These are phyloP conservation scores for Urocynchramus pylzowi DNA, from an alignment of 2,113 vertebrate species.

Conservation along the genomic window DNA sequence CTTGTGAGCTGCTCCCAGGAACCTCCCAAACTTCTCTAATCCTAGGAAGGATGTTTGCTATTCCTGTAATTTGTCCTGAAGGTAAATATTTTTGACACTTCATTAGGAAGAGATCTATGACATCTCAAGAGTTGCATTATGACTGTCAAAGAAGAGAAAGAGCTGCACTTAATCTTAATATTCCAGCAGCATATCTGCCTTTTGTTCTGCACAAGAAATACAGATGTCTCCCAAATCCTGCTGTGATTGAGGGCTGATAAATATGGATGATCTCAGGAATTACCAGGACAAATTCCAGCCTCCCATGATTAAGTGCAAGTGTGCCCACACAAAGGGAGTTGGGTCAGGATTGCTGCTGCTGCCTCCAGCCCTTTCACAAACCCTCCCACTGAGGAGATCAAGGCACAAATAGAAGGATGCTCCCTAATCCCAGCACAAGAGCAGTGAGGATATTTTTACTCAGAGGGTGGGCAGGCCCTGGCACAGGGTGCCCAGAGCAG, in stretches of 20 bases:
- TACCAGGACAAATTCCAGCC: not conserved
- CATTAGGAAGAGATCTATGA: constrained; percentile 38
- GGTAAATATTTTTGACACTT: constrained; percentile 59
- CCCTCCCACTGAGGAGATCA: rapidly evolving
- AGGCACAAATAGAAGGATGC: not conserved
- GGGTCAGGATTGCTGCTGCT: rapidly evolving
- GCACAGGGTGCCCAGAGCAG: not conserved
- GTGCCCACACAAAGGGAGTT: not conserved
- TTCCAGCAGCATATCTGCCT: not conserved
- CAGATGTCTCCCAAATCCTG: constrained; percentile 7
- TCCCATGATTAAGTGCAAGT: not conserved
- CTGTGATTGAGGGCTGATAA: not conserved
- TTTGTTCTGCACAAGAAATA: constrained; percentile 9
- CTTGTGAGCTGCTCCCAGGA: not conserved
- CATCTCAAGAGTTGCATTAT: constrained; percentile 21
- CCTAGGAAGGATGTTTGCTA: not conserved
- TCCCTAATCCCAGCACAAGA: not conserved
- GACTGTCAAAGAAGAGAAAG: constrained; percentile 54
- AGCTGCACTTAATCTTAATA: constrained; percentile 19
- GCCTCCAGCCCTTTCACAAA: not conserved
- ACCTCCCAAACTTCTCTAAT: not conserved
- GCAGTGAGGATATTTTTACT: not conserved
- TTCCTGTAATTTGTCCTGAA: constrained; percentile 32
- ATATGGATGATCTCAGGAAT: not conserved
- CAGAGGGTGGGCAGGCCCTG: not conserved